Conservation (phyloP, 2,888 invertebrate genomes). For the Hymenopus coronatus region DNA sequence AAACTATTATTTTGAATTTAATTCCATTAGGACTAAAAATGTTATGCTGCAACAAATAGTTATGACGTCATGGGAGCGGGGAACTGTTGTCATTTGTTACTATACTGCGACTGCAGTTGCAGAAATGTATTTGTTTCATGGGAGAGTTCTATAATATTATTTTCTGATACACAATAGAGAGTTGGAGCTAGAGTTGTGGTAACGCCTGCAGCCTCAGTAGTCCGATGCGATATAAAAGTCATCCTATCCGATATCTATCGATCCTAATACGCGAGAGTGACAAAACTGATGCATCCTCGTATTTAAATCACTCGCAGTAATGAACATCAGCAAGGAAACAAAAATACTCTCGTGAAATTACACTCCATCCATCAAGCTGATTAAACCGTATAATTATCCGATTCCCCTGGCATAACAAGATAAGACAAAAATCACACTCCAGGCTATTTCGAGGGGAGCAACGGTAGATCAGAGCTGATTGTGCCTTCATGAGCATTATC, state of each 20-base stretch:
- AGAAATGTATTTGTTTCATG: too few species aligned
- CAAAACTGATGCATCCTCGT: background rate
- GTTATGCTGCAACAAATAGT: too few species aligned
- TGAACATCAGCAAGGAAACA: background rate
- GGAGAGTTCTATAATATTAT: too few species aligned
- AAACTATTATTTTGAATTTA: too few species aligned
- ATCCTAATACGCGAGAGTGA: background rate
- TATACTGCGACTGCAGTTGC: too few species aligned
- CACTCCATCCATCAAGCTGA: slow-evolving; percentile 10
- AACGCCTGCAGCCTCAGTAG: background rate
- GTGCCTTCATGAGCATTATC: background rate
- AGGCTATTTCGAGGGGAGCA: background rate
- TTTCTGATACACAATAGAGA: too few species aligned
- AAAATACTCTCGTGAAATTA: background rate
- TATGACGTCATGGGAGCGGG: too few species aligned
- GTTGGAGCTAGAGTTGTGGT: too few species aligned
- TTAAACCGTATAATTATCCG: slow-evolving; percentile 14
- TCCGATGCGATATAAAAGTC: background rate
- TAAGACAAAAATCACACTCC: slow-evolving; percentile 17
- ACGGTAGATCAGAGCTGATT: background rate
- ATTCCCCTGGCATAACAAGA: slow-evolving; percentile 7
- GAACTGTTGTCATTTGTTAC: too few species aligned
- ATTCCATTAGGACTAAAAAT: too few species aligned
- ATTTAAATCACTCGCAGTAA: background rate
- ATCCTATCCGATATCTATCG: background rate